A percentile compares a stretch with the other conserved stretches of the same genome.
phyloP scores from a whole-genome alignment of 2,113 vertebrate genomes.

The Neodon shergylaensis region DNA sequence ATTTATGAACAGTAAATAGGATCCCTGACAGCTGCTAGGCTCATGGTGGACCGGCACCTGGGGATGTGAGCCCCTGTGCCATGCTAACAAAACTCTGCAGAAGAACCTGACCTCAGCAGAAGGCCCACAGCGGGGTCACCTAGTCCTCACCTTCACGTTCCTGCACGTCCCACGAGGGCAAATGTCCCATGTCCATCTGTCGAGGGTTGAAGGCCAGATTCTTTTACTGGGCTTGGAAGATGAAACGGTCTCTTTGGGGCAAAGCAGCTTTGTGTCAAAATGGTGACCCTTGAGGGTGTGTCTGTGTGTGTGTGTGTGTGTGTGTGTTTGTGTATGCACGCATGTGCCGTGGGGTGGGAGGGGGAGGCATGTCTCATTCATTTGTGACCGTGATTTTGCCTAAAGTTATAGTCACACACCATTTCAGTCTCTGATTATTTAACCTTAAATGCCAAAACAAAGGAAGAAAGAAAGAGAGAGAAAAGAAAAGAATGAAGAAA shows the following conservation, averaged over 20 bases:
- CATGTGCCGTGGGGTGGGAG: neutral
- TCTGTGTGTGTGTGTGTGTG: too few relatives aligned
- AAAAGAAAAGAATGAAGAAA: neutral
- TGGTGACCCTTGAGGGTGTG: neutral
- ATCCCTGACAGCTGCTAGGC: slow-evolving; percentile 47
- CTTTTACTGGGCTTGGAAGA: neutral
- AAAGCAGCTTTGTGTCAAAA: neutral
- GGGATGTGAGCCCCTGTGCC: neutral
- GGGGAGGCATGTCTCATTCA: neutral
- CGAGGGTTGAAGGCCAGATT: neutral
- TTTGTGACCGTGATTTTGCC: neutral
- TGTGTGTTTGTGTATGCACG: too few relatives aligned
- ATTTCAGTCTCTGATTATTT: neutral
- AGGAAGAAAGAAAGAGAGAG: neutral
- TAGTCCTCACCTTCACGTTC: neutral
- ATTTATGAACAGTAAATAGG: slow-evolving; percentile 67
- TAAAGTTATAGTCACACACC: neutral
- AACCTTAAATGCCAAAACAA: neutral
- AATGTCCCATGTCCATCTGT: neutral
- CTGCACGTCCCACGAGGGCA: neutral
- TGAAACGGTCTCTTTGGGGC: neutral
- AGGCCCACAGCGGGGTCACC: neutral
- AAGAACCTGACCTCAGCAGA: neutral
- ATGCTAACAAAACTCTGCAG: neutral
- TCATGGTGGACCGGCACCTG: neutral